Evolutionary conservation across 2,888 invertebrate genomes (phyloP), one percentile per base, ranked within the genome.

Genomic region (Ormyrus nitidulus): DNA sequence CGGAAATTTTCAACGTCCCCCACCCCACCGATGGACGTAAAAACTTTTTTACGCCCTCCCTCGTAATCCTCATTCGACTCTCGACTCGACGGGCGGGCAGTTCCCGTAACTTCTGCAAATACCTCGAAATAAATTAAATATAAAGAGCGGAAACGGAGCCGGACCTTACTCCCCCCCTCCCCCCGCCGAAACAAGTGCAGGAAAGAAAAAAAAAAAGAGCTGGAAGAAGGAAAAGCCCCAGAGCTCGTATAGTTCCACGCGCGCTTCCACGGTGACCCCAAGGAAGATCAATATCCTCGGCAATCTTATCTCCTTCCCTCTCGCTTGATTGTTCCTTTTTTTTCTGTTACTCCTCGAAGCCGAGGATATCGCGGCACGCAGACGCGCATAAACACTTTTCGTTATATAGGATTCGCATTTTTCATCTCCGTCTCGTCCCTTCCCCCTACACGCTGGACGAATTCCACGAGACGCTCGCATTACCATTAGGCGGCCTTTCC

Each of bases 231-330:
- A 34, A 64, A 54, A 44, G 51, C 48, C 56, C 6, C 49, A 8
- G 10, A 19, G 19, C 19, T 19, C 19, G 19, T 19, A 19, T 19
- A 19, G 19, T 48, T 46, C 84, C 75, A 73, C 85, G 84, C 86
- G 85, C 83, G 85, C 56, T 80, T 77, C 73, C 81, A 49, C 53
- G 86, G 86, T 86, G 86, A 86, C 86, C 87, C 86, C 86, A 79
- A 83, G 82, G 83, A 85, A 86, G 88, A 88, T 88, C 88, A 88
- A 88, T 88, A 88, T 88, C 85, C 87, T 84, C 84, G 81, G 86
- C 86, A 86, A 86, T 86, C 86, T 85, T 84, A 86, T 86, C 86
- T 86, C 84, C 84, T 84, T 84, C 85, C 83, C 83, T 83, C 83
- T 82, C 78, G 65, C 80, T 77, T 77, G 84, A 80, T 48, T 59